Evolutionary conservation across 2,113 vertebrate species (phyloP).

Genomic region (Gymnobelideus leadbeateri): DNA sequence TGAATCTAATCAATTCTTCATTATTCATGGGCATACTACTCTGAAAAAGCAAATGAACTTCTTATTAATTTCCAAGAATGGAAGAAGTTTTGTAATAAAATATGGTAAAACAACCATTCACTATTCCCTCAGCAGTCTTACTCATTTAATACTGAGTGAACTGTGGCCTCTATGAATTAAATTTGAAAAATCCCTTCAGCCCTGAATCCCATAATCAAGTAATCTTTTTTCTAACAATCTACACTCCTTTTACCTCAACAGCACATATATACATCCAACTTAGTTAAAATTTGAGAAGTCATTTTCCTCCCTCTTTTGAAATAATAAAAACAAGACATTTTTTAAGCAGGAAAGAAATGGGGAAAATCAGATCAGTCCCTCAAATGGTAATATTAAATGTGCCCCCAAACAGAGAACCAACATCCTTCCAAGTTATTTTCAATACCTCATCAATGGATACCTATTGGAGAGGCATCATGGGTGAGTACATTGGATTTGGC

Average conservation of each 20-base stretch:
- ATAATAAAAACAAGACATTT: slow-evolving; percentile 34
- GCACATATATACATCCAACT: neutral
- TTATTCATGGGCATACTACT: slow-evolving; percentile 11
- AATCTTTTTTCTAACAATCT: slow-evolving; percentile 18
- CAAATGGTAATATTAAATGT: neutral
- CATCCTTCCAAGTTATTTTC: neutral
- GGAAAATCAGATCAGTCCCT: neutral
- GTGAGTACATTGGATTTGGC: too few species aligned
- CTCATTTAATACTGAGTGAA: slow-evolving; percentile 53
- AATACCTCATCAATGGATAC: neutral
- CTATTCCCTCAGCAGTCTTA: slow-evolving; percentile 48
- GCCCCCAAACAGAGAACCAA: neutral
- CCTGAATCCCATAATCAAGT: neutral
- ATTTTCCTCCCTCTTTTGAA: slow-evolving; percentile 46
- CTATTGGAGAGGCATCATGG: too few species aligned
- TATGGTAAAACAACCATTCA: neutral
- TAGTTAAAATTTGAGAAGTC: slow-evolving; percentile 39
- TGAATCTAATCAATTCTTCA: neutral
- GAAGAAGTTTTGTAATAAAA: slow-evolving; percentile 32
- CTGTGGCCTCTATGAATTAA: slow-evolving; percentile 19
- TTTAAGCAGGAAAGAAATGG: neutral
- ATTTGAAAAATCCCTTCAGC: slow-evolving; percentile 14
- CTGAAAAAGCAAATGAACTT: slow-evolving; percentile 26
- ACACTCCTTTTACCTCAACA: neutral
- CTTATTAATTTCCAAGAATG: slow-evolving; percentile 52